Conservation (phyloP, 2,888 invertebrate species). For the Andricus quercusramuli region DNA sequence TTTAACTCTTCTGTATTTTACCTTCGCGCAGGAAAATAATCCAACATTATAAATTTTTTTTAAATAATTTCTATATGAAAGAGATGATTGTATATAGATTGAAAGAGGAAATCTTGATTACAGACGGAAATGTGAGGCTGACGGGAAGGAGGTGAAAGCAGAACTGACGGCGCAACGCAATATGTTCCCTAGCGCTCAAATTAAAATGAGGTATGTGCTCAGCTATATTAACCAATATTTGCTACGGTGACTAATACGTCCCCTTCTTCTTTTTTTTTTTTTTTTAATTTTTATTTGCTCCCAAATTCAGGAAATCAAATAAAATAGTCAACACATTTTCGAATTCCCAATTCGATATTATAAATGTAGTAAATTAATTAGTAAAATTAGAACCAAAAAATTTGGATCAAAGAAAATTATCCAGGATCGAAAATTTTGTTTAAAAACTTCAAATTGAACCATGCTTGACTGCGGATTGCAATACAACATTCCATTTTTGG, state of each 20-base stretch:
- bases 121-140: constrained; percentile 78
- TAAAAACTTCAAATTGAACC: too few species aligned
- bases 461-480: too few species aligned
- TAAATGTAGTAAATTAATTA: too few species aligned
- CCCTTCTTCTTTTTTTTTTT: neutral
- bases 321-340: neutral
- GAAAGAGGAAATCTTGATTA: constrained; percentile 61
- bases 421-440: too few species aligned
- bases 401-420: too few species aligned
- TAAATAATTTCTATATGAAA: neutral
- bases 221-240: constrained; percentile 28
- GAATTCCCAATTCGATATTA: too few species aligned
- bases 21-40: too few species aligned
- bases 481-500: too few species aligned
- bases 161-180: constrained; percentile 76
- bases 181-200: constrained; percentile 78
- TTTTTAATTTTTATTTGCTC: neutral
- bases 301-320: neutral
- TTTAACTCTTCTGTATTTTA: too few species aligned
- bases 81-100: neutral
- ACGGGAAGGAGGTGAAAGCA: constrained; percentile 76
- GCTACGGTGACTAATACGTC: neutral
- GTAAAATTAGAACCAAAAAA: too few species aligned
- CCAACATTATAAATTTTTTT: neutral
- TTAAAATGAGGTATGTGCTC: constrained; percentile 76